Evolutionary conservation across 2,888 invertebrate genomes (phyloP), one percentile per base, ranked within the genome.

Genomic region (Colletes collaris): DNA sequence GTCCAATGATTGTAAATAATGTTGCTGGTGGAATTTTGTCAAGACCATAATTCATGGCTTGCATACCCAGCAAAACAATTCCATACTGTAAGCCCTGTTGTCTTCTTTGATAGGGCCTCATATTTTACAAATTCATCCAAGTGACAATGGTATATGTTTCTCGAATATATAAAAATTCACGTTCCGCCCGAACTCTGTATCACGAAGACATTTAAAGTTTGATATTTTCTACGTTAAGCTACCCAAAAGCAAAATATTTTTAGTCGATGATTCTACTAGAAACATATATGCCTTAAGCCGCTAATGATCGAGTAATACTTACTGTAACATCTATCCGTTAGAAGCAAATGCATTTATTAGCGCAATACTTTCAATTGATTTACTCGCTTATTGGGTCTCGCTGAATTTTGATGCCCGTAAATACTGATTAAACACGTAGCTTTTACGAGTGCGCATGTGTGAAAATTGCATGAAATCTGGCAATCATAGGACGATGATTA

Each of bases 1-100:
- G 92, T 71, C 90, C 90, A 59, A 93, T 82, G 68, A 93, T 93
- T 8, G 93, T 90, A 7, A 90, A 80, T 27, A 95, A 90, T 19
- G 95, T 95, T 0, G 94, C 93, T 8, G 95, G 94, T 60, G 95
- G 95, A 82, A 95, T 94, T 89, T 91, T 93, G 53, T 93, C 92
- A 75, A 94, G 88, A 3, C 94, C 94, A 85, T 91, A 90, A 81
- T 93, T 94, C 1, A 93, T 6, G 10, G 89, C 86, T 82, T 93
- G 92, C 85, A 90, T 88, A 8, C 77, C 81, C 13, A 93, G 76
- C 76, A 93, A 78, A 60, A 90, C 83, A 66, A 92, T 72, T 4
- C 93, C 93, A 65, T 91, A 91, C 60, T 93, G 90, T 70, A 92
- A 60, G 7, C 89, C 91, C 60, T 87, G 90, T 62, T 91, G 90